Conservation (phyloP, 2,888 invertebrate species). For the Leptopilina drosophilae region DNA sequence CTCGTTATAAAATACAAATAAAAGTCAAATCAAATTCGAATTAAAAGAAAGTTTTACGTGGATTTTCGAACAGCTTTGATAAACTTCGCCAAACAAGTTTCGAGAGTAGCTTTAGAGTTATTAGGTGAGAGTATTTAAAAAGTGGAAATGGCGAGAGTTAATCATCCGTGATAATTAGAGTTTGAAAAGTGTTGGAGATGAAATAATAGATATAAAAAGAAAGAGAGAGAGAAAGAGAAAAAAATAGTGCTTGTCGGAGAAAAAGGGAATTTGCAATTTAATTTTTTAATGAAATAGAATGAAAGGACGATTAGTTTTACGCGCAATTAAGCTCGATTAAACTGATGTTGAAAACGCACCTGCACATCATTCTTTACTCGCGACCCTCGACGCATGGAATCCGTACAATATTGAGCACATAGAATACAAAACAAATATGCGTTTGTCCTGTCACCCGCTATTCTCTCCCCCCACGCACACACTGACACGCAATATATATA, state of each 20-base stretch:
- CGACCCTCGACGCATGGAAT: conserved; percentile 62
- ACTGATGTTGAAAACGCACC: conserved; percentile 63
- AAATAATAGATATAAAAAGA: not conserved
- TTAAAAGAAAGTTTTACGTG: no score
- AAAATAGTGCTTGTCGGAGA: conserved; percentile 7
- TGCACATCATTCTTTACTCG: conserved; percentile 67
- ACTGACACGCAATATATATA: not conserved
- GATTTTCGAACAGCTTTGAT: not conserved
- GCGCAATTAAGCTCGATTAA: conserved; percentile 60
- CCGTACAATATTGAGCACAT: conserved; percentile 64
- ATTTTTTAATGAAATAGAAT: conserved; percentile 69
- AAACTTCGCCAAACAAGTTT: not conserved
- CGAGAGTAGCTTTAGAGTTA: not conserved
- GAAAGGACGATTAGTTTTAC: conserved; percentile 66
- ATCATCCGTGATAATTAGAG: conserved; percentile 23
- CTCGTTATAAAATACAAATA: no score
- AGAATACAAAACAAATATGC: conserved; percentile 70
- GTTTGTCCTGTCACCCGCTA: conserved; percentile 56
- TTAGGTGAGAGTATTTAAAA: conserved; percentile 17
- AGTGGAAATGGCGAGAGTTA: conserved; percentile 23
- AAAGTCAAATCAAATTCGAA: no score
- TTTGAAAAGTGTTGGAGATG: conserved; percentile 9
- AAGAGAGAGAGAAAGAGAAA: no score
- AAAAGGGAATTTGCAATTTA: conserved; percentile 56
- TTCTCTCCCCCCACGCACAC: conserved; percentile 50